Evolutionary conservation across 2,113 vertebrate genomes (phyloP).

Genomic region (Mugil cephalus): DNA sequence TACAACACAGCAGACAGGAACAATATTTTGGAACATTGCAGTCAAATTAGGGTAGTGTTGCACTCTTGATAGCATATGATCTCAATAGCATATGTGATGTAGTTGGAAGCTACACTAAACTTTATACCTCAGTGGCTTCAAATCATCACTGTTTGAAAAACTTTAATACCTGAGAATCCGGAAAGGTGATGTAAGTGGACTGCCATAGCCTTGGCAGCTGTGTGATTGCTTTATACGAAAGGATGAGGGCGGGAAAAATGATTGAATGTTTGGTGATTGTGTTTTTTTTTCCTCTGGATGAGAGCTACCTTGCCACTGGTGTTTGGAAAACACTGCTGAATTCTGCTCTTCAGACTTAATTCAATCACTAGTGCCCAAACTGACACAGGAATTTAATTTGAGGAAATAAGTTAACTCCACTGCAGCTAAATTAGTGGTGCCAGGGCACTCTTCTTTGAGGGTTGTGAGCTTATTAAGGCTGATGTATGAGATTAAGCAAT

Average conservation of each 20-base stretch:
- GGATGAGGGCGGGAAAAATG: conserved; percentile 29
- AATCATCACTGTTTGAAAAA: conserved; percentile 37
- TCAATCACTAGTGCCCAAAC: conserved; percentile 22
- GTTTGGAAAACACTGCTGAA: conserved; percentile 15
- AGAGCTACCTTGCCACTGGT: neutral
- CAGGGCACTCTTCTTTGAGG: neutral
- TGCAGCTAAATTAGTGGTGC: conserved; percentile 18
- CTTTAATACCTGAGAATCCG: conserved; percentile 33
- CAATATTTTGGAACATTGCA: conserved; percentile 1
- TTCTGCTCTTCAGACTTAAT: conserved; percentile 23
- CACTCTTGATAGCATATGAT: neutral
- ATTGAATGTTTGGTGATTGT: conserved; percentile 49
- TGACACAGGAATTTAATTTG: conserved; percentile 27
- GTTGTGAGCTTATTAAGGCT: conserved; percentile 15
- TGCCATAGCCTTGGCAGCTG: conserved; percentile 33
- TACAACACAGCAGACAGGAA: neutral
- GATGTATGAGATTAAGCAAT: conserved; percentile 17
- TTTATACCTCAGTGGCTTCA: conserved; percentile 8
- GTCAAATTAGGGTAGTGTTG: conserved; percentile 10
- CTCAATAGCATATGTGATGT: conserved; percentile 3
- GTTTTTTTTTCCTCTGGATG: conserved; percentile 13
- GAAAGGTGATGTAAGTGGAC: conserved; percentile 53
- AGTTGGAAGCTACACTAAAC: neutral
- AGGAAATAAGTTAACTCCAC: neutral
- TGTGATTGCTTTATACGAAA: conserved; percentile 45